Percentiles rank a stretch among this genome's conserved stretches.
Evolutionary conservation across 2,113 vertebrate species (phyloP).

Genomic region (Pantherophis guttatus): DNA sequence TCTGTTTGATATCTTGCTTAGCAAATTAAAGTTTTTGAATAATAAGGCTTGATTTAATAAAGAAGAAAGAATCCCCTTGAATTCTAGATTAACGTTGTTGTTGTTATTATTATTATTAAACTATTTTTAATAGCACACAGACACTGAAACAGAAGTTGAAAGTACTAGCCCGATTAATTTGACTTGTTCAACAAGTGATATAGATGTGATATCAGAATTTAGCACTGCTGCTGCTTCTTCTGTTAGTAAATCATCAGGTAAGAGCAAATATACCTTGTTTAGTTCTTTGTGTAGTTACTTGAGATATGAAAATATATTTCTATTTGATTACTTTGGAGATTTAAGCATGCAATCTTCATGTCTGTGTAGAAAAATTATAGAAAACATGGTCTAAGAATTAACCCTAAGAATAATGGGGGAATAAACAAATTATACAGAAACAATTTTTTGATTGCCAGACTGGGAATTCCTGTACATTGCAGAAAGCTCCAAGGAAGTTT

Average conservation of each 20-base stretch:
- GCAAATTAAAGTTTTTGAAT: neutral
- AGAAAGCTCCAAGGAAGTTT: neutral
- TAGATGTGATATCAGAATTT: conserved; percentile 52
- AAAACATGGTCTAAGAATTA: neutral
- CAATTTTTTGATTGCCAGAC: neutral
- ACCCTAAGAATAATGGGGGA: neutral
- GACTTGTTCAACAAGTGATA: conserved; percentile 58
- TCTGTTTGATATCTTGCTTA: neutral
- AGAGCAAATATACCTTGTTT: conserved; percentile 16
- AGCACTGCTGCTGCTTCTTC: conserved; percentile 48
- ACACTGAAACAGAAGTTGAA: conserved; percentile 61
- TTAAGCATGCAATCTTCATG: neutral
- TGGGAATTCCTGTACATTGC: neutral
- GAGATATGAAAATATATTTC: neutral
- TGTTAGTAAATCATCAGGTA: conserved; percentile 62
- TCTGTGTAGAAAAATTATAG: neutral
- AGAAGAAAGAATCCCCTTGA: neutral
- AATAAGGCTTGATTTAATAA: neutral
- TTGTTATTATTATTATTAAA: neutral
- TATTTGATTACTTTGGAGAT: neutral
- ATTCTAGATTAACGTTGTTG: neutral
- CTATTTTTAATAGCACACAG: conserved; percentile 39
- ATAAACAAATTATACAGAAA: neutral
- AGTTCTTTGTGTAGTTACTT: neutral
- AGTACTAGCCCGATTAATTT: conserved; percentile 29